Conservation (phyloP, 1,140 invertebrate species). For the Ceratosolen fusciceps region DNA sequence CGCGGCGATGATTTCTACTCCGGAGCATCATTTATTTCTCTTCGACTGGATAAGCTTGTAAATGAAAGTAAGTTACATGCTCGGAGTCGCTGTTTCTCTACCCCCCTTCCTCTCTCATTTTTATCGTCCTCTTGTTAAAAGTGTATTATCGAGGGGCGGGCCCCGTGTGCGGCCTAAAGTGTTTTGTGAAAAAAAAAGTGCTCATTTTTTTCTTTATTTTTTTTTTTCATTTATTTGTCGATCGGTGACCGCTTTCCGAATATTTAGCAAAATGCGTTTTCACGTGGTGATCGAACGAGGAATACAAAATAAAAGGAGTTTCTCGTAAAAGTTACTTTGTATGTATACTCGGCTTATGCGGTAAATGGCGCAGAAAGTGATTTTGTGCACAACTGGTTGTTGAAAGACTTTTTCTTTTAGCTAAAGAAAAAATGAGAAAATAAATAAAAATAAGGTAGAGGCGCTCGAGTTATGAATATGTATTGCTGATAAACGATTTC, state of each 20-base stretch:
- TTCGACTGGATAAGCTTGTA: neutral
- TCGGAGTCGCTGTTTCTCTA: neutral
- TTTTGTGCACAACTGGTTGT: neutral
- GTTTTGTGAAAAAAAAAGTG: no score
- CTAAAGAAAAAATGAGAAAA: neutral
- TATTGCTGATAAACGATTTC: neutral
- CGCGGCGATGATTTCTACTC: neutral
- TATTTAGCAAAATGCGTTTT: neutral
- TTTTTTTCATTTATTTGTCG: neutral
- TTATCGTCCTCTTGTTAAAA: no score
- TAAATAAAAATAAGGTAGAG: neutral
- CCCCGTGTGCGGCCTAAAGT: neutral
- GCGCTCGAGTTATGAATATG: neutral
- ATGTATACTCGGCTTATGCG: neutral
- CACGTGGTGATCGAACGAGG: neutral
- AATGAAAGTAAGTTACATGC: neutral
- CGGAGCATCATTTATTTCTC: neutral
- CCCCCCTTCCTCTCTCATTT: no score
- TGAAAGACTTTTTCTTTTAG: neutral
- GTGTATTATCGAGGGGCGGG: neutral
- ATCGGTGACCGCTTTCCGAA: neutral
- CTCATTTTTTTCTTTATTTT: no score
- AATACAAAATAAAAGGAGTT: neutral
- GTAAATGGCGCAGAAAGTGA: neutral
- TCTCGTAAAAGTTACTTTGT: neutral